Evolutionary conservation across 2,113 vertebrate genomes (phyloP).

Genomic region (Naja naja): DNA sequence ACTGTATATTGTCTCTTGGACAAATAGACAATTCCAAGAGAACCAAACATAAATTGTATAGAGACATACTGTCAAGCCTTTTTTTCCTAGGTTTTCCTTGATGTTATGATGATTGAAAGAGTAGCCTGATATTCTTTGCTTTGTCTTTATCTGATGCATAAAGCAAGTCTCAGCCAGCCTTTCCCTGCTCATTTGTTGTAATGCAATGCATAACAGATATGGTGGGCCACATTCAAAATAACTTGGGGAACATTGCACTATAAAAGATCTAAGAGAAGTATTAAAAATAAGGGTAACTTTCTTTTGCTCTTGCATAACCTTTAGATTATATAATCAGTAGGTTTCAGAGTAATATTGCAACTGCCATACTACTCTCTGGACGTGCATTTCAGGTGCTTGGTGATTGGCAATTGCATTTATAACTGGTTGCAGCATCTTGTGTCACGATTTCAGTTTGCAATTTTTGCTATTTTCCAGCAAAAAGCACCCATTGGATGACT

Average conservation of each 20-base stretch:
- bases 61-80: not conserved
- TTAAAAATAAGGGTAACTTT: slow-evolving; percentile 21
- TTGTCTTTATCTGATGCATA: not conserved
- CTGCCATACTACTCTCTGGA: too few relatives aligned
- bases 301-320: slow-evolving; percentile 26
- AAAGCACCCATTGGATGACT: not conserved
- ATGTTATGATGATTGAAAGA: not conserved
- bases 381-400: too few relatives aligned
- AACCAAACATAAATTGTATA: slow-evolving; percentile 21
- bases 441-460: too few relatives aligned
- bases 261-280: slow-evolving; percentile 12
- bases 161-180: not conserved
- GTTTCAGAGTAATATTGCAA: not conserved
- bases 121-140: not conserved
- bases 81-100: not conserved
- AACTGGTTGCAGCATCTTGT: too few relatives aligned
- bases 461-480: too few relatives aligned
- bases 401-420: too few relatives aligned
- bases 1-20: slow-evolving; percentile 16
- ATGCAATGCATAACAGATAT: not conserved
- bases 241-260: not conserved
- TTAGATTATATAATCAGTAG: not conserved
- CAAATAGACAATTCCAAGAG: slow-evolving; percentile 32
- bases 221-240: not conserved
- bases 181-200: not conserved